Evolutionary conservation across 2,797 vertebrate species (phyloP), one percentile per base, ranked within the genome.

Genomic region (Emys orbicularis): DNA sequence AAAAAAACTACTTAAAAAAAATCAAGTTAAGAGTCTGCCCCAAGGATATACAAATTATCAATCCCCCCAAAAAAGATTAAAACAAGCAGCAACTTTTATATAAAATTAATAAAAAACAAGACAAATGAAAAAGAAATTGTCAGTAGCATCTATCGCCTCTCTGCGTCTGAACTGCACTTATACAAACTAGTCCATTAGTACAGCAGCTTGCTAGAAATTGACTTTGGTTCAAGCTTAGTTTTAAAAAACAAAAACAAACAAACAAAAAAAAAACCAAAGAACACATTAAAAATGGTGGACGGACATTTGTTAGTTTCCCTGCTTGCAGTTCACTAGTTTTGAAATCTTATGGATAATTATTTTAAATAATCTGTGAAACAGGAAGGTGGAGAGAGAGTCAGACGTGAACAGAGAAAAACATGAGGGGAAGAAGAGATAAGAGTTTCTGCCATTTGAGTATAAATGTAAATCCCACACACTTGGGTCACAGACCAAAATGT

Each of bases 211-310:
- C 98, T 99, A 99, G 98, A 98, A 99, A 99, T 99, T 98, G 98
- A 99, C 99, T 99, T 99, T 99, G 99, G 99, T 99, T 99, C 98
- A 99, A 99, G 99, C 99, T 99, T 99, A 98, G 98, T 99, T 99
- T 99, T 98, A 98, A 98, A 99, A 99, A 99, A 99, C 99, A 99
- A 99, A 98, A 97, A 97, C 97, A 94, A 97, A 97, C 97, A 94
- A 97, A 97, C 96, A 97, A 95, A 94, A 97, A 97, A 97, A 97
- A 96, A 83, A 91, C 95, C 97, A 96, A 97, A 97, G 23, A 97
- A 97, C 96, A 98, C 97, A 96, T 97, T 96, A 97, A 97, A 98
- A 96, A 97, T 90, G 95, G 97, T 97, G 97, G 98, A 98, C 97
- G 98, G 98, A 98, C 97, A 98, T 97, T 97, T 98, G 97, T 98